Base-by-base conservation (phyloP, 2,797 vertebrate genomes). In the Lepilemur ruficaudatus region DNA sequence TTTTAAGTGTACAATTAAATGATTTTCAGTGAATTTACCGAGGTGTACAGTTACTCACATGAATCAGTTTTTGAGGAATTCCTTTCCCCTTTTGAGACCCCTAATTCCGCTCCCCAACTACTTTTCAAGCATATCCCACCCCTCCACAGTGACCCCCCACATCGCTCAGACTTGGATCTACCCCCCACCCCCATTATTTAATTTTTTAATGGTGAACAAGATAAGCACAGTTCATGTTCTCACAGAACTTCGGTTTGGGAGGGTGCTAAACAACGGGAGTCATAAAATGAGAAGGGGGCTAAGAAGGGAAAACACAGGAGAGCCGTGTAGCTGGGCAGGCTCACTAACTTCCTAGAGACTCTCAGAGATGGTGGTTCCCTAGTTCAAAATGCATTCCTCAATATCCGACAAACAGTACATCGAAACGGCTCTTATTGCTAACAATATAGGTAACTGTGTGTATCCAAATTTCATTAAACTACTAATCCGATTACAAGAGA, bases 361-460 rank as follows among this genome's bases (percentile, higher is more conserved):
- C 23, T 57, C 48, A 4, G 8, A 89, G 48, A 32, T 0, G 48
- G 35, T 12, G 35, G 8, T 2, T 7, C 11, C 20, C 28, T 13
- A 15, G 1, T 67, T 38, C 73, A 63, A 57, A 72, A 65, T 22
- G 32, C 15, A 50, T 43, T 30, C 88, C 75, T 28, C 48, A 67
- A 50, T 7, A 67, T 52, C 25, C 83, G 14, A 17, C 15, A 17
- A 63, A 35, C 10, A 32, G 79, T 41, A 61, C 20, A 35, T 43
- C 20, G 4, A 23, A 65, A 38, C 2, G 32, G 38, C 18, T 18
- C 38, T 65, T 38, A 32, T 8, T 55, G 3, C 35, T 18, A 48
- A 25, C 4, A 35, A 23, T 0, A 12, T 0, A 48, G 23, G 46
- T 7, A 35, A 35, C 35, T 20, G 6, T 0, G 18, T 57, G 14